Conservation (phyloP, 2,888 invertebrate genomes). For the Thymelicus lineola region DNA sequence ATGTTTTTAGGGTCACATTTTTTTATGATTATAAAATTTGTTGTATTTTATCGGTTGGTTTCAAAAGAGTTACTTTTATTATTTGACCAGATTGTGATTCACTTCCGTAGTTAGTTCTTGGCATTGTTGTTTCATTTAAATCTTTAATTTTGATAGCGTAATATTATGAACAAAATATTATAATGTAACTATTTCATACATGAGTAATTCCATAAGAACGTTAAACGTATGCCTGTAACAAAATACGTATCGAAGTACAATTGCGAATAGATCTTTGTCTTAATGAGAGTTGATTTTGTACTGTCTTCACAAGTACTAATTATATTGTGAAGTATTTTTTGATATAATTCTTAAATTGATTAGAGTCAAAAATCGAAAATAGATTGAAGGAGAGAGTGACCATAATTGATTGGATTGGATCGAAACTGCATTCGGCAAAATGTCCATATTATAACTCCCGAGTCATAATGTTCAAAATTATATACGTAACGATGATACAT, state of each 20-base stretch:
- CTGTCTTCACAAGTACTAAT: conserved; percentile 61
- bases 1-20: conserved; percentile 79
- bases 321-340: conserved; percentile 71
- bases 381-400: conserved; percentile 61
- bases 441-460: conserved; percentile 62
- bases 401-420: conserved; percentile 55
- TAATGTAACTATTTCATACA: conserved; percentile 41
- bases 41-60: conserved; percentile 79
- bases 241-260: conserved; percentile 85
- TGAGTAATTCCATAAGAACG: conserved; percentile 66
- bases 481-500: conserved; percentile 85
- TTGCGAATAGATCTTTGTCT: conserved; percentile 73
- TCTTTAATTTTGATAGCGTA: conserved; percentile 60
- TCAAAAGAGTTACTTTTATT: conserved; percentile 70
- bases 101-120: conserved; percentile 65
- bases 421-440: conserved; percentile 52
- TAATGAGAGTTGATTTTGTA: conserved; percentile 66
- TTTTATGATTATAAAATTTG: conserved; percentile 81
- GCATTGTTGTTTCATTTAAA: conserved; percentile 69
- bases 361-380: conserved; percentile 63
- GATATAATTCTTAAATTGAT: conserved; percentile 69
- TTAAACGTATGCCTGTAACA: conserved; percentile 75
- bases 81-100: conserved; percentile 68
- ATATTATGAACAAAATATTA: conserved; percentile 57
- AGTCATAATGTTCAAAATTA: conserved; percentile 84